Percentiles rank a stretch among this genome's conserved stretches.
These are phyloP conservation scores for Papilio elwesi DNA, from an alignment of 2,888 invertebrate genomes.

Conservation along the genomic window DNA sequence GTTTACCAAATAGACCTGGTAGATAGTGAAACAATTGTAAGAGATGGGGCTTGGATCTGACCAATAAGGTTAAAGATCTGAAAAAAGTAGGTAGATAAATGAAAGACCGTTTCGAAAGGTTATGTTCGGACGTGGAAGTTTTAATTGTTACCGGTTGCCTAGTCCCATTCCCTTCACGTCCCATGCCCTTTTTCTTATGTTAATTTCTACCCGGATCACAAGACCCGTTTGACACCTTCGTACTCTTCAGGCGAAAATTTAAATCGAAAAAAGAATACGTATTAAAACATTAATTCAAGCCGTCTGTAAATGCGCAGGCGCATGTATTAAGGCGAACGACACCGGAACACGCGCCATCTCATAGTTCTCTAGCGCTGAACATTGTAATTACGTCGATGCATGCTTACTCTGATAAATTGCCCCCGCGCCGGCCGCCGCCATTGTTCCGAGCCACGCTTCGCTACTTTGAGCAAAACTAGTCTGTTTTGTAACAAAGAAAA, in stretches of 20 bases:
- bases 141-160: too few relatives aligned
- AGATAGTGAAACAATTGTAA: neutral
- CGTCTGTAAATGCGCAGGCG: slow-evolving; percentile 47
- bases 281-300: neutral
- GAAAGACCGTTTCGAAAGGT: too few relatives aligned
- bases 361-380: slow-evolving; percentile 34
- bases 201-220: too few relatives aligned
- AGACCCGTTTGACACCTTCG: too few relatives aligned
- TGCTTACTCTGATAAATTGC: slow-evolving; percentile 35
- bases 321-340: slow-evolving; percentile 46
- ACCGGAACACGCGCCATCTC: slow-evolving; percentile 39
- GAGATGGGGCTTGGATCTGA: neutral
- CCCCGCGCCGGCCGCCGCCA: neutral
- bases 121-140: too few relatives aligned
- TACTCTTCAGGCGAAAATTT: neutral
- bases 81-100: too few relatives aligned
- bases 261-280: neutral
- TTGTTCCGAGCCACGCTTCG: slow-evolving; percentile 27
- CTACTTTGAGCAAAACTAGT: slow-evolving; percentile 16
- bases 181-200: too few relatives aligned
- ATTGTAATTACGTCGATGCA: slow-evolving; percentile 35
- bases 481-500: slow-evolving; percentile 8
- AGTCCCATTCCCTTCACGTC: too few relatives aligned
- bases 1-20: slow-evolving; percentile 4
- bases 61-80: too few relatives aligned